phyloP scores from a whole-genome alignment of 1,140 invertebrate species.

The Cyclina sinensis region DNA sequence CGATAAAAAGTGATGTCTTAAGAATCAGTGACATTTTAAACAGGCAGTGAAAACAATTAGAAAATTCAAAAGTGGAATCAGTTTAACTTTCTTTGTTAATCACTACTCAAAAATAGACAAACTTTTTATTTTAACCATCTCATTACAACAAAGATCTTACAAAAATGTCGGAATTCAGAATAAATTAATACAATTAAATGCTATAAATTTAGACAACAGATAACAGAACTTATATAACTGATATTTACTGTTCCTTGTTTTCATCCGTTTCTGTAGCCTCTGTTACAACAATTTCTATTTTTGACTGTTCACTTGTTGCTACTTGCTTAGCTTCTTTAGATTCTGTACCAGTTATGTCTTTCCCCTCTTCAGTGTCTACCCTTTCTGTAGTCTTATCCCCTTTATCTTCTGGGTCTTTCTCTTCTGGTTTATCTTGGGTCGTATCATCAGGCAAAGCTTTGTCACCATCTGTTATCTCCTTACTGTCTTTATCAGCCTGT shows the following conservation, averaged over 20 bases:
- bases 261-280: not conserved
- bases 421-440: not conserved
- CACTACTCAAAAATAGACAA: no score
- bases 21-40: no score
- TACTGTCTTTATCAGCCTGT: not conserved
- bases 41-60: no score
- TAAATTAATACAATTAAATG: not conserved
- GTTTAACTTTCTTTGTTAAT: no score
- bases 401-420: not conserved
- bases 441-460: not conserved
- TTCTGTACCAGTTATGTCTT: not conserved
- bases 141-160: no score
- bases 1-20: no score
- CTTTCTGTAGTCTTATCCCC: not conserved
- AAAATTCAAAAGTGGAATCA: no score
- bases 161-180: no score
- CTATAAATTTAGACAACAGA: no score
- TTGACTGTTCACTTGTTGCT: not conserved
- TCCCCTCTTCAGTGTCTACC: not conserved
- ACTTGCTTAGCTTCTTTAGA: not conserved
- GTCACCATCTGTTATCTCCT: not conserved
- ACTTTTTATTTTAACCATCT: no score
- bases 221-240: no score
- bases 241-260: not conserved
- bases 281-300: slow-evolving; percentile 38